Percentiles rank a stretch among this genome's conserved stretches.
Evolutionary conservation across 2,113 vertebrate genomes (phyloP).

Genomic region (Kryptolebias marmoratus): DNA sequence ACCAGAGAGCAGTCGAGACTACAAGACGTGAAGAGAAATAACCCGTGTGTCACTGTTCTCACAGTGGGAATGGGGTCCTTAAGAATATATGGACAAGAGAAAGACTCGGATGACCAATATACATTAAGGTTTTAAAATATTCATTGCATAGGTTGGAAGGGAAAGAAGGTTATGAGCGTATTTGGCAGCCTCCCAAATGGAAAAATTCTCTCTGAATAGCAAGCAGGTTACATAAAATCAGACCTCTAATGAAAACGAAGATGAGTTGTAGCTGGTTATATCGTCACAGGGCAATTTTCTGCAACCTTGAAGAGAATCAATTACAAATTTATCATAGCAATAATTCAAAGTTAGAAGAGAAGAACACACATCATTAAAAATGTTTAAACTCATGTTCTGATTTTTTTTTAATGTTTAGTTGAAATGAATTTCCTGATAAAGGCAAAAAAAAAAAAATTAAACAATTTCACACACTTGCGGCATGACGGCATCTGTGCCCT

Average conservation of each 20-base stretch:
- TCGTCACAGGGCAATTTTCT: slow-evolving; percentile 12
- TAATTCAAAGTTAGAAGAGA: background rate
- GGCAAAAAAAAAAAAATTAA: background rate
- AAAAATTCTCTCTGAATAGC: slow-evolving; percentile 89
- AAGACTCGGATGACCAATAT: slow-evolving; percentile 85
- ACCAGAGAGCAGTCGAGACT: slow-evolving; percentile 86
- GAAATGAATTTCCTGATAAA: slow-evolving; percentile 58
- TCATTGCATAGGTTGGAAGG: slow-evolving; percentile 89
- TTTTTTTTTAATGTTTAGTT: slow-evolving; percentile 1
- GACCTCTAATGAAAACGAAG: slow-evolving; percentile 61
- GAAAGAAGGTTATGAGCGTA: slow-evolving; percentile 85
- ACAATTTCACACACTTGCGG: slow-evolving; percentile 56
- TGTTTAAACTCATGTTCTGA: background rate
- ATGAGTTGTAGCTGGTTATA: slow-evolving; percentile 50
- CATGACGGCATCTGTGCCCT: slow-evolving; percentile 56
- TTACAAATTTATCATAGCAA: slow-evolving; percentile 14
- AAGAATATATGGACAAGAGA: slow-evolving; percentile 86
- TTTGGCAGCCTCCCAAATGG: slow-evolving; percentile 88
- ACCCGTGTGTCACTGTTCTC: slow-evolving; percentile 72
- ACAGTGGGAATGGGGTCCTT: slow-evolving; percentile 84
- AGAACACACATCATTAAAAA: slow-evolving; percentile 16
- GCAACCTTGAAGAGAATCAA: slow-evolving; percentile 22
- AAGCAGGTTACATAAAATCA: slow-evolving; percentile 79
- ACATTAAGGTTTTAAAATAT: slow-evolving; percentile 95
- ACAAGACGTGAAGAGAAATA: slow-evolving; percentile 90